Evolutionary conservation across 1,140 invertebrate species (phyloP).

Genomic region (Drosophila punjabiensis): DNA sequence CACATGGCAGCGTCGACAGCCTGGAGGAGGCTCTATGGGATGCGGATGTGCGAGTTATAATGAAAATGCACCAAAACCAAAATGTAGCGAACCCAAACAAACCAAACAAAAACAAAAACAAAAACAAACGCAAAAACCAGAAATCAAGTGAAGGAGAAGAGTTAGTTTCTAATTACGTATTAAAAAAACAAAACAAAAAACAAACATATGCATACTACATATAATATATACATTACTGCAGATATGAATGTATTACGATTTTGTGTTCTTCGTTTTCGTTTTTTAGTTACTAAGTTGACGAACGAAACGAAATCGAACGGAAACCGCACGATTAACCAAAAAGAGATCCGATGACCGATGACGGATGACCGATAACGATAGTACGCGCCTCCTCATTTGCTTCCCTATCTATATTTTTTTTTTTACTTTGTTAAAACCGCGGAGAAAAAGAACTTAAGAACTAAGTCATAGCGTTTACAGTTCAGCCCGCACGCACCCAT

Average conservation of each 20-base stretch:
- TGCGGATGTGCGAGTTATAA: conserved; percentile 38
- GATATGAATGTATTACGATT: conserved; percentile 50
- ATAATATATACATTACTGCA: conserved; percentile 53
- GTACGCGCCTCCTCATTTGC: conserved; percentile 13
- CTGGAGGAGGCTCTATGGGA: conserved; percentile 7
- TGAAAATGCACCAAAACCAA: conserved; percentile 70
- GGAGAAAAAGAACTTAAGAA: conserved; percentile 60
- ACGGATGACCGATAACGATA: conserved; percentile 13
- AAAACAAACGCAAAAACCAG: conserved; percentile 46
- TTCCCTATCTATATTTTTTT: conserved; percentile 5
- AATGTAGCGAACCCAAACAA: conserved; percentile 59
- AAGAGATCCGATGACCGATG: neutral
- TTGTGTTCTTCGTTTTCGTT: conserved; percentile 63
- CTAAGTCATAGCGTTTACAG: conserved; percentile 79
- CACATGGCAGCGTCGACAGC: neutral
- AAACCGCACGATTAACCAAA: conserved; percentile 25
- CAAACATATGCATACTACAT: conserved; percentile 59
- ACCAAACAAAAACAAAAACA: conserved; percentile 41
- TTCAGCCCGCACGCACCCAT: conserved; percentile 25
- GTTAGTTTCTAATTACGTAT: conserved; percentile 80
- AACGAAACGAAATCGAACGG: conserved; percentile 42
- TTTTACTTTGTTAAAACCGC: conserved; percentile 46
- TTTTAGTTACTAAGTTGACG: conserved; percentile 68
- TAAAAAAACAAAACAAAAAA: conserved; percentile 5
- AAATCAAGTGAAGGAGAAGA: conserved; percentile 68